A percentile compares a stretch with the other conserved stretches of the same genome.
phyloP scores from a whole-genome alignment of 2,113 vertebrate genomes.

The Tylochromis polylepis region DNA sequence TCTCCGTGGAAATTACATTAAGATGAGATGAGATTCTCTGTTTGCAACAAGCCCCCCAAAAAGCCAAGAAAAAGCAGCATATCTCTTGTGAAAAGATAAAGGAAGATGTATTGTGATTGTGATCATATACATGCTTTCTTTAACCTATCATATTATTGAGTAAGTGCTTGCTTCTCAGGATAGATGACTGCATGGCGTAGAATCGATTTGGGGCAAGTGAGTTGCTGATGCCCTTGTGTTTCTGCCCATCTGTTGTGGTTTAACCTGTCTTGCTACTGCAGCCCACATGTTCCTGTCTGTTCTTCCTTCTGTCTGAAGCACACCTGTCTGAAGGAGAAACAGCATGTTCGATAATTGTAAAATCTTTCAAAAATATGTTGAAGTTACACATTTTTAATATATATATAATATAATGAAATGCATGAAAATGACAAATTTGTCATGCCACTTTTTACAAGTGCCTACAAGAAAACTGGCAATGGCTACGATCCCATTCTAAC shows the following conservation, averaged over 20 bases:
- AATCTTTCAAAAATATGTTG: background rate
- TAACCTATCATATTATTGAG: background rate
- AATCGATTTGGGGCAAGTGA: background rate
- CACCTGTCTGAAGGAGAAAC: background rate
- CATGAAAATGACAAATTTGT: background rate
- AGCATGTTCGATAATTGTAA: background rate
- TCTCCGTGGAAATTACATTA: constrained; percentile 28
- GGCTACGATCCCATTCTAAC: background rate
- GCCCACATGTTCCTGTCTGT: constrained; percentile 1
- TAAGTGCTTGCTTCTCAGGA: background rate
- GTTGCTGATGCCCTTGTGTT: background rate
- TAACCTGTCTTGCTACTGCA: background rate
- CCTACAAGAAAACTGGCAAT: background rate
- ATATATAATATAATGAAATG: background rate
- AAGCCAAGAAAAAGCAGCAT: background rate
- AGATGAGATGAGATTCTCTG: constrained; percentile 17
- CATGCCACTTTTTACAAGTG: background rate
- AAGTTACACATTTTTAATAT: background rate
- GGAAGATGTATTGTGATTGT: background rate
- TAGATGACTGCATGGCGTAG: background rate
- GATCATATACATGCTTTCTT: background rate
- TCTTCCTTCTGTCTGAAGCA: background rate
- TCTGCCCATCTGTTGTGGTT: constrained; percentile 48
- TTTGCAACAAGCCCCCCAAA: background rate
- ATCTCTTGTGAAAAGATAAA: background rate